Evolutionary conservation across 2,113 vertebrate genomes (phyloP), one percentile per base, ranked within the genome.

Genomic region (Lanius collurio): DNA sequence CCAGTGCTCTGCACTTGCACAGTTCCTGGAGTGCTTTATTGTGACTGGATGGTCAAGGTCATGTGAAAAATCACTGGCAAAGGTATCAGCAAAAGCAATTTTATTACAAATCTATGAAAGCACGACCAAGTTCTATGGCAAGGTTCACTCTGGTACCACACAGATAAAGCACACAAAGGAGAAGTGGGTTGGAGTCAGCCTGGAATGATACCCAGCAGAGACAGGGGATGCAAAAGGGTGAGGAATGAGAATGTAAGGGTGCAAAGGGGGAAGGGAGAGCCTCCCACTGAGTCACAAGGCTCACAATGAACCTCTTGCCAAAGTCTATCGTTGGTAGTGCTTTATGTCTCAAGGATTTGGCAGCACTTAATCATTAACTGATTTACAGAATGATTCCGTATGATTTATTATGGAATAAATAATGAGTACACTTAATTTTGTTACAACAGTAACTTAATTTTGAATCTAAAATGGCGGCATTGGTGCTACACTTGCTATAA

Each of bases 81-180:
- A 47, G 12, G 35, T 9, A 19, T 11, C 30, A 41, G 14, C 20
- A 47, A 13, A 69, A 62, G 11, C 5, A 52, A 6, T n/a, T 53
- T 24, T 30, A 20, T 17, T 10, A 16, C 21, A 31, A 5, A 24
- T 26, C 10, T 21, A 15, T 26, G n/a, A 23, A 65, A 50, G 5
- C 17, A 10, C 0, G 0, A 14, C 3, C 2, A 15, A 10, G 9
- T 56, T 71, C 14, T 35, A 0, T 10, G 15, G 15, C 37, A 20
- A 28, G 3, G 4, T 52, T 59, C 49, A 4, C 15, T 42, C 17
- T 74, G 10, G 24, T n/a, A 17, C 10, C 9, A 8, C 20, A 6
- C 0, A 16, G 18, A 28, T 28, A 22, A 31, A 59, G 28, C 52
- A n/a, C 46, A 18, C 30, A 46, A 30, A 46, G n/a, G n/a, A 60